phyloP scores from a whole-genome alignment of 2,113 vertebrate species.

The Clarias batrachus region DNA sequence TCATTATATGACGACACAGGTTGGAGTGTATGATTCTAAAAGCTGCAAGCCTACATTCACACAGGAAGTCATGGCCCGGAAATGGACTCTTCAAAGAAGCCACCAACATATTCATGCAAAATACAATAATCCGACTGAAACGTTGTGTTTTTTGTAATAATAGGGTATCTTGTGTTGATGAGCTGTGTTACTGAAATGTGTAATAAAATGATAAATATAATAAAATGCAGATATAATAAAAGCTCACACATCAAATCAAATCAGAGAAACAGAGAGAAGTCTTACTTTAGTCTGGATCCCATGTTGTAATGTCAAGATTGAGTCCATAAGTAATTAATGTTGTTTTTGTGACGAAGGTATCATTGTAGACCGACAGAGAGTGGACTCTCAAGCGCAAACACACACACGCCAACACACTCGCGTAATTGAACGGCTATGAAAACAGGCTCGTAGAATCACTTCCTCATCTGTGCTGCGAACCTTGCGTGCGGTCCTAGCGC shows the following conservation, averaged over 20 bases:
- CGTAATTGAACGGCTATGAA: conserved; percentile 39
- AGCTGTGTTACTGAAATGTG: no score
- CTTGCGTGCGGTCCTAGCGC: conserved; percentile 53
- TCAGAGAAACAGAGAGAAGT: conserved; percentile 3
- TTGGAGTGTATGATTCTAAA: neutral
- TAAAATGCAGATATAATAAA: neutral
- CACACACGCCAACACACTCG: conserved; percentile 24
- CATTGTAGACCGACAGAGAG: conserved; percentile 29
- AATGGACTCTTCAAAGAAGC: neutral
- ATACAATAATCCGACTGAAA: neutral
- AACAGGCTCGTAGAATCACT: conserved; percentile 62
- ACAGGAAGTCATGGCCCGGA: conserved; percentile 17
- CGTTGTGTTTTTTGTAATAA: neutral
- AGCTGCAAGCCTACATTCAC: neutral
- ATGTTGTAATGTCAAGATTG: conserved; percentile 58
- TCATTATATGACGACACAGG: neutral
- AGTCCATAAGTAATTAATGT: conserved; percentile 63
- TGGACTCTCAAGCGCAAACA: conserved; percentile 11
- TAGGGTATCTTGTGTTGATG: no score
- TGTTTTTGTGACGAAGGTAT: neutral
- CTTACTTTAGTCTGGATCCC: conserved; percentile 78
- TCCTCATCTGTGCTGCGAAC: conserved; percentile 65
- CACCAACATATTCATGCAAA: neutral
- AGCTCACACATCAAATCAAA: neutral
- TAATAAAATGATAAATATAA: no score